Percentiles rank a stretch among this genome's conserved stretches.
phyloP scores from a whole-genome alignment of 2,888 invertebrate species.

The Craniophora ligustri region DNA sequence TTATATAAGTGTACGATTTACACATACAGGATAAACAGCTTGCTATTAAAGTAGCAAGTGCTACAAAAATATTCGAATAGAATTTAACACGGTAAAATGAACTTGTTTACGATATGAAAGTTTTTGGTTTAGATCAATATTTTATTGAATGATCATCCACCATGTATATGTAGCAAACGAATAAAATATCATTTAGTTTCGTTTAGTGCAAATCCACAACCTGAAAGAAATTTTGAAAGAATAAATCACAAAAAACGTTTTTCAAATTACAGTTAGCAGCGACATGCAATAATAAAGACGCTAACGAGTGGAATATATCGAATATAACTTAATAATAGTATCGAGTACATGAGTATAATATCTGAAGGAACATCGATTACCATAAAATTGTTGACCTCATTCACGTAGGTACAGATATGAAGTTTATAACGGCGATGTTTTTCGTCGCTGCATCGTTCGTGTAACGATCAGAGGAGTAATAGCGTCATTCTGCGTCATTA shows the following conservation, averaged over 20 bases:
- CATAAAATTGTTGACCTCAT: constrained; percentile 36
- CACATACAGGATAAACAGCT: too few species aligned
- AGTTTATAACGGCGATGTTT: constrained; percentile 38
- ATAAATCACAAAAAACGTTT: constrained; percentile 33
- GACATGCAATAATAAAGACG: constrained; percentile 10
- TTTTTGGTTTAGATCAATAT: too few species aligned
- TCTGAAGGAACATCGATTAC: constrained; percentile 26
- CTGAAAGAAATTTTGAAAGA: background rate
- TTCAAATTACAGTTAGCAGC: background rate
- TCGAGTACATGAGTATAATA: constrained; percentile 12
- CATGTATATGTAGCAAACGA: too few species aligned
- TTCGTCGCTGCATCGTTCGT: constrained; percentile 35
- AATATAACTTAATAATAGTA: constrained; percentile 12
- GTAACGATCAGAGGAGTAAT: constrained; percentile 42
- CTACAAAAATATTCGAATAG: too few species aligned
- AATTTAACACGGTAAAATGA: too few species aligned
- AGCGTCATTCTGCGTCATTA: constrained; percentile 59
- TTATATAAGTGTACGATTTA: too few species aligned
- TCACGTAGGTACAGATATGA: constrained; percentile 29
- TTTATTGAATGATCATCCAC: too few species aligned
- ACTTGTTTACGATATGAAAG: too few species aligned
- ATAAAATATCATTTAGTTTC: too few species aligned
- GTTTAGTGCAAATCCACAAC: too few species aligned
- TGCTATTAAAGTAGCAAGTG: too few species aligned
- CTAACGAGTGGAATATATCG: constrained; percentile 3